phyloP scores from a whole-genome alignment of 2,888 invertebrate species.

The Drosophila quinaria region DNA sequence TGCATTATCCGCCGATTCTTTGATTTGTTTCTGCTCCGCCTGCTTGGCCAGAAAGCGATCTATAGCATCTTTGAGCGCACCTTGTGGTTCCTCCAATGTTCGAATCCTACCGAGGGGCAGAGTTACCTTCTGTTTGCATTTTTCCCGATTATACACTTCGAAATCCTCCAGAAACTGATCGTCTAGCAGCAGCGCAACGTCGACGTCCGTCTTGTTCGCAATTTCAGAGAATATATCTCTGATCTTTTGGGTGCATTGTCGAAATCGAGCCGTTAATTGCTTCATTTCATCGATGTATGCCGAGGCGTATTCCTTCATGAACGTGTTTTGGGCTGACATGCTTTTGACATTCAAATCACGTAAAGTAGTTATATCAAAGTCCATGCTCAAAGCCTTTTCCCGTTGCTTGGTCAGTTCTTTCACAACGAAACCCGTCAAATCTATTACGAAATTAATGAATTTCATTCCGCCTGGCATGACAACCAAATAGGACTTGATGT shows the following conservation, averaged over 20 bases:
- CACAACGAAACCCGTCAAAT: constrained; percentile 81
- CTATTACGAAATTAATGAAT: constrained; percentile 83
- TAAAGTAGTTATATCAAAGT: constrained; percentile 32
- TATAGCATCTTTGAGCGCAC: constrained; percentile 69
- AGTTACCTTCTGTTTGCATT: constrained; percentile 51
- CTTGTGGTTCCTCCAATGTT: constrained; percentile 61
- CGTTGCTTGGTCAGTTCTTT: constrained; percentile 80
- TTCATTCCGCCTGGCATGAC: constrained; percentile 85
- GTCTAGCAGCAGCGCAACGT: constrained; percentile 48
- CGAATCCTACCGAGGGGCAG: constrained; percentile 42
- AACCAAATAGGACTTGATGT: constrained; percentile 84
- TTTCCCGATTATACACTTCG: constrained; percentile 57
- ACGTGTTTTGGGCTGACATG: constrained; percentile 67
- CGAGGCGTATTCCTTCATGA: constrained; percentile 80
- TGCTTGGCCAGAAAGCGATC: constrained; percentile 78
- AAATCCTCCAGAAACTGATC: constrained; percentile 67
- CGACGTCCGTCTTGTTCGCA: constrained; percentile 45
- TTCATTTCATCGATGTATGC: constrained; percentile 74
- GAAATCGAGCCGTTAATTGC: constrained; percentile 50
- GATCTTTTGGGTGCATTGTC: constrained; percentile 58
- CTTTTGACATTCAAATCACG: constrained; percentile 51
- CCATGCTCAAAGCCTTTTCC: constrained; percentile 68
- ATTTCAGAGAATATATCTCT: constrained; percentile 52
- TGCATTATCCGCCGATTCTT: constrained; percentile 68
- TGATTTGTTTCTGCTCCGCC: constrained; percentile 68